phyloP scores from a whole-genome alignment of 2,113 vertebrate genomes.

The Columbina picui region DNA sequence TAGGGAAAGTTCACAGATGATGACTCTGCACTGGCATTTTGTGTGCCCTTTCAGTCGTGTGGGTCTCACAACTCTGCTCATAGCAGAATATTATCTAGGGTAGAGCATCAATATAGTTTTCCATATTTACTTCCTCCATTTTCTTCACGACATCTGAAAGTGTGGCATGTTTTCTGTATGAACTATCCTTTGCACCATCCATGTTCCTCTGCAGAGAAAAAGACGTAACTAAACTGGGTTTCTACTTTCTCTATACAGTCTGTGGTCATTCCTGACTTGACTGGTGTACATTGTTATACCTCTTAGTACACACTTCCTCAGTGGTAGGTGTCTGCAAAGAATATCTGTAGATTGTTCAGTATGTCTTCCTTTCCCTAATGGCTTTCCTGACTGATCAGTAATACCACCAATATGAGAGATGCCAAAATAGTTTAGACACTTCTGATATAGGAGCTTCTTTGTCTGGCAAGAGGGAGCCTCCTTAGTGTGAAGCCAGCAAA shows the following conservation, averaged over 20 bases:
- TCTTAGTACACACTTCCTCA: neutral
- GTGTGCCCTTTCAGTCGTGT: slow-evolving; percentile 21
- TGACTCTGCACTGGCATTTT: neutral
- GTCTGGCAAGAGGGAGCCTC: neutral
- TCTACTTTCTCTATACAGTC: neutral
- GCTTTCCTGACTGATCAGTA: neutral
- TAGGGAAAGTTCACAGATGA: slow-evolving; percentile 48
- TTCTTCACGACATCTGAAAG: neutral
- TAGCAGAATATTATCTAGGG: slow-evolving; percentile 2
- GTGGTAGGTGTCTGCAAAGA: neutral
- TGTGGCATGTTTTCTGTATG: neutral
- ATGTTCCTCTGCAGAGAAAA: neutral
- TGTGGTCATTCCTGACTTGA: neutral
- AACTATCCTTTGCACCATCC: neutral
- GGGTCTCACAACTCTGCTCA: slow-evolving; percentile 15
- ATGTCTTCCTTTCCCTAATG: neutral
- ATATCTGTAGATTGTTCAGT: neutral
- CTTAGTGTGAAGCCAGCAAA: neutral
- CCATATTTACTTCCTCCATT: neutral
- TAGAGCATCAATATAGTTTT: neutral
- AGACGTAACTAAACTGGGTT: neutral
- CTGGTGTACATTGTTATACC: neutral
- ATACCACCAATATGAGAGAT: neutral
- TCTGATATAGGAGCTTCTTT: neutral
- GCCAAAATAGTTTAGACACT: neutral